These are phyloP conservation scores for Xenops minutus DNA, from an alignment of 2,797 vertebrate genomes.

Conservation along the genomic window DNA sequence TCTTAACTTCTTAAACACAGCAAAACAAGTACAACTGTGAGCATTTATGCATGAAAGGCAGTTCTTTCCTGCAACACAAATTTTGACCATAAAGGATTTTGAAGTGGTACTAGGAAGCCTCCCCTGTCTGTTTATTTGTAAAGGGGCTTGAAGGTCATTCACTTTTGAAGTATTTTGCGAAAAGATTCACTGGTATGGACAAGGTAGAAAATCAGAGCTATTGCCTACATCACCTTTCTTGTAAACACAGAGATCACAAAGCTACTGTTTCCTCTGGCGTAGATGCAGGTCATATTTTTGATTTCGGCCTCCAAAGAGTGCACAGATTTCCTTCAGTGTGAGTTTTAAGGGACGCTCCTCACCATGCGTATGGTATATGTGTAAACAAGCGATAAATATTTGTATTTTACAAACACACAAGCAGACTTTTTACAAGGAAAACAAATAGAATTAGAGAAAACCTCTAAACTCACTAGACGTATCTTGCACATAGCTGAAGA, in stretches of 20 bases:
- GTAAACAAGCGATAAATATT: not conserved
- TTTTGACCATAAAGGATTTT: not conserved
- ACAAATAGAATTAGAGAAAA: not conserved
- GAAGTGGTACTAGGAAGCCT: not conserved
- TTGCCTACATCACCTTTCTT: not conserved
- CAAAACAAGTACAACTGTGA: not conserved
- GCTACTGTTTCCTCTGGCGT: not conserved
- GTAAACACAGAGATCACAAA: not conserved
- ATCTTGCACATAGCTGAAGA: not conserved
- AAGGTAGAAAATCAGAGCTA: not conserved
- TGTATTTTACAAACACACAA: not conserved
- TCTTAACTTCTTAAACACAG: not conserved
- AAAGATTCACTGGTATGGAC: not conserved
- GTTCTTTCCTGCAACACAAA: not conserved
- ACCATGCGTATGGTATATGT: not conserved
- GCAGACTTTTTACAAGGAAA: not conserved
- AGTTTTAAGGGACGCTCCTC: not conserved
- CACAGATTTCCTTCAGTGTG: not conserved
- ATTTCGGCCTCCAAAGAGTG: not conserved
- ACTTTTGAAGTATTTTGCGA: not conserved
- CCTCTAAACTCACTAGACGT: not conserved
- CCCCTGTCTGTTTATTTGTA: not conserved
- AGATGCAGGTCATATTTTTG: not conserved
- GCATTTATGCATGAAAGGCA: not conserved
- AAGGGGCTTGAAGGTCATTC: not conserved